Evolutionary conservation across 2,888 invertebrate genomes (phyloP), one percentile per base, ranked within the genome.

Genomic region (Acanthopleura granulata): DNA sequence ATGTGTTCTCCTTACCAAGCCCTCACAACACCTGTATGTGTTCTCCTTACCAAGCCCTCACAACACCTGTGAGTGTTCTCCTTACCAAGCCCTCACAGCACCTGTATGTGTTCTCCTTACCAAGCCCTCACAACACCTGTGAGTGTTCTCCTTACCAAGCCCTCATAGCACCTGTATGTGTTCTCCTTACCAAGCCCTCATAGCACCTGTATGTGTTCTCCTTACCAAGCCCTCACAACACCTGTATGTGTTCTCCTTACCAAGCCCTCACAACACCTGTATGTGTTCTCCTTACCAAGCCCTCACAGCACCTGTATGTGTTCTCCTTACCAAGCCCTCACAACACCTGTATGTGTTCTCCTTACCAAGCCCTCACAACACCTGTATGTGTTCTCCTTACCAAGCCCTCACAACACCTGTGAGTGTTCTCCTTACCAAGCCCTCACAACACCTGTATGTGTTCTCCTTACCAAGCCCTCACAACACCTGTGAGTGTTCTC

Each of bases 1-100:
- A n/a, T n/a, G n/a, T 89, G 89, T 75, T 88, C 88, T 11, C 88
- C 89, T 4, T 89, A 84, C 79, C 87, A 88, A 72, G 88, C 87
- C 0, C 78, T 89, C 27, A 78, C 80, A 51, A 85, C 84, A 15
- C 82, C 83, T n/a, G 86, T 85, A 75, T 79, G 81, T 71, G 22
- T 14, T 16, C 16, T 40, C 9, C 40, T 3, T 40, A 40, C n/a
- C n/a, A n/a, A n/a, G n/a, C n/a, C n/a, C n/a, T n/a, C n/a, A n/a
- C n/a, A n/a, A n/a, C n/a, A n/a, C n/a, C n/a, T n/a, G n/a, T n/a
- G n/a, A n/a, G n/a, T 89, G 89, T 75, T 88, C 88, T 11, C 88
- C 89, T 4, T 89, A 84, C 79, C 87, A 88, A 72, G 88, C 87
- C 0, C 78, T 89, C 27, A 78, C 80, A 51, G 85, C 84, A 15